phyloP scores from a whole-genome alignment of 2,888 invertebrate genomes.

The Macropis europaea region DNA sequence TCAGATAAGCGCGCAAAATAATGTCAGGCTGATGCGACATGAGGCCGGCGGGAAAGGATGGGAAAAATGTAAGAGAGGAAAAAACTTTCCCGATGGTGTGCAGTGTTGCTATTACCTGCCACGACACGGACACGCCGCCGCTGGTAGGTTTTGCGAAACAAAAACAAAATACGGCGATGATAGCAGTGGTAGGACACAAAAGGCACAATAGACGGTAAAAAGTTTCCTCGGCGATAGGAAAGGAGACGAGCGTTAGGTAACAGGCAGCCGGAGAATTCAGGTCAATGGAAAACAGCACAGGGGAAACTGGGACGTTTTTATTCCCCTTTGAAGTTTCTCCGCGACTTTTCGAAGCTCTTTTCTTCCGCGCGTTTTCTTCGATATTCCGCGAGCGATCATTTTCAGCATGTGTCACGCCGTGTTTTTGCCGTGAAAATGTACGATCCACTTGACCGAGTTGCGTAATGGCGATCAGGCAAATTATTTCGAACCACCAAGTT shows the following conservation, averaged over 20 bases:
- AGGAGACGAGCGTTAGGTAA: slow-evolving; percentile 14
- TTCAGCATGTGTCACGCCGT: not conserved
- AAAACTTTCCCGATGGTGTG: slow-evolving; percentile 6
- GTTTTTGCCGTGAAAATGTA: not conserved
- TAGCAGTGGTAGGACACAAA: slow-evolving; percentile 43
- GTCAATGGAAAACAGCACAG: slow-evolving; percentile 52
- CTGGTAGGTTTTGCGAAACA: slow-evolving; percentile 9
- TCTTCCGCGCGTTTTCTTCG: slow-evolving; percentile 2
- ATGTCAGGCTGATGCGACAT: slow-evolving; percentile 43
- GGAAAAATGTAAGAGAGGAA: slow-evolving; percentile 22
- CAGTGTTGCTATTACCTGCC: not conserved
- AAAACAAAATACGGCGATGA: slow-evolving; percentile 38
- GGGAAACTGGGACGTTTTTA: slow-evolving; percentile 40
- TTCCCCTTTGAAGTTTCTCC: slow-evolving; percentile 43
- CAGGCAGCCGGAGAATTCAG: slow-evolving; percentile 47
- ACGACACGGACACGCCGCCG: slow-evolving; percentile 13
- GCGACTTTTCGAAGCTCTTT: slow-evolving; percentile 17
- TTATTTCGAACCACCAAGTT: no score
- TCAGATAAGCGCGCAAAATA: slow-evolving; percentile 37
- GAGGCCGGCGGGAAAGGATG: not conserved
- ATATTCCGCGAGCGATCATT: slow-evolving; percentile 2
- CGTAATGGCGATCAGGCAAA: no score
- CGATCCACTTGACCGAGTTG: no score
- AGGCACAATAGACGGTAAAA: slow-evolving; percentile 57
- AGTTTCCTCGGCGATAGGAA: slow-evolving; percentile 47